phyloP scores from a whole-genome alignment of 2,797 vertebrate genomes.

The Myotis vivesi region DNA sequence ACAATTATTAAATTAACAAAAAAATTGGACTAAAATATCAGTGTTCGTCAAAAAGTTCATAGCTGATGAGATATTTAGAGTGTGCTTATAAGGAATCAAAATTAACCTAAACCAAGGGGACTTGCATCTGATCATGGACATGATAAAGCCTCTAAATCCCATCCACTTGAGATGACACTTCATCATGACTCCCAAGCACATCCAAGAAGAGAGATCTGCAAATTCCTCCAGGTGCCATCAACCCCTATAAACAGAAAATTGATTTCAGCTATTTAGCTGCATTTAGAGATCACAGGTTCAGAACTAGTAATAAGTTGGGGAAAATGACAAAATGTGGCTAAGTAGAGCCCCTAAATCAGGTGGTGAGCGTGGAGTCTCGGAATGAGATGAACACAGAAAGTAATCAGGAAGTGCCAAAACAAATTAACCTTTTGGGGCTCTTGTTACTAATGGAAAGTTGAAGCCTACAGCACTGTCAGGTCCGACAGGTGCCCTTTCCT shows the following conservation, averaged over 20 bases:
- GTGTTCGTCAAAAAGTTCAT: neutral
- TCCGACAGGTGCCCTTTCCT: conserved; percentile 71
- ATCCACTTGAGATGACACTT: neutral
- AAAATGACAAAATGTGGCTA: conserved; percentile 69
- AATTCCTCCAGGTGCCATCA: conserved; percentile 69
- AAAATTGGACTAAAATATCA: neutral
- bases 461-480: conserved; percentile 64
- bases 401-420: conserved; percentile 76
- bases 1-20: neutral
- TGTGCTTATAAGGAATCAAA: neutral
- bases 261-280: conserved; percentile 78
- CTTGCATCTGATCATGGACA: neutral
- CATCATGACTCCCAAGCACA: conserved; percentile 14
- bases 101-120: neutral
- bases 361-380: conserved; percentile 77
- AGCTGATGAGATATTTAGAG: neutral
- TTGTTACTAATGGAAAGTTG: conserved; percentile 74
- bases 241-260: conserved; percentile 75
- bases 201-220: conserved; percentile 71
- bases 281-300: conserved; percentile 80
- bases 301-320: conserved; percentile 65
- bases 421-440: conserved; percentile 74
- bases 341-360: conserved; percentile 70
- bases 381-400: conserved; percentile 70
- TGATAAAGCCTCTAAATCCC: neutral